Conservation (phyloP, 92 coral and sea anemone genomes). For the Montipora capitata region DNA sequence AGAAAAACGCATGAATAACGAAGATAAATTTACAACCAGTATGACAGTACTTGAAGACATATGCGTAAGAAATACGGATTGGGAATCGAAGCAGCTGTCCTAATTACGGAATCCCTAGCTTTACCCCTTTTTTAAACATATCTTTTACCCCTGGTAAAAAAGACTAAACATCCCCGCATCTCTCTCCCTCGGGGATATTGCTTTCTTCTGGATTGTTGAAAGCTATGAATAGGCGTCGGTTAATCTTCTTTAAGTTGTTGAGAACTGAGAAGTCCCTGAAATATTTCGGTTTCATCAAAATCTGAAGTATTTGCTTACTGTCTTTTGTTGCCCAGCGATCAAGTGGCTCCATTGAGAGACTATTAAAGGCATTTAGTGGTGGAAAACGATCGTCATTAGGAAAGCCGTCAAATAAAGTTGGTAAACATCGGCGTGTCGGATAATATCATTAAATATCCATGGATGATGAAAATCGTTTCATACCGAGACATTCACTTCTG, state of each 20-base stretch:
- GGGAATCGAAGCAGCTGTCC: too few relatives aligned
- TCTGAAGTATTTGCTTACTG: constrained; percentile 54
- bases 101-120: too few relatives aligned
- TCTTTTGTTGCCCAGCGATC: constrained; percentile 25
- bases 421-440: constrained; percentile 30
- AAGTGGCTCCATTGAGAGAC: constrained; percentile 51
- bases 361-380: constrained; percentile 43
- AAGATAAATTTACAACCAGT: too few relatives aligned
- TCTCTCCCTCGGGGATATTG: too few relatives aligned
- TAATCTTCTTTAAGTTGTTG: constrained; percentile 5
- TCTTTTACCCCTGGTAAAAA: too few relatives aligned
- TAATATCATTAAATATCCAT: not conserved
- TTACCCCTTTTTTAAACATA: too few relatives aligned
- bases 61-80: too few relatives aligned
- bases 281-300: constrained; percentile 11
- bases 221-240: not conserved
- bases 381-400: constrained; percentile 40
- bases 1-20: too few relatives aligned
- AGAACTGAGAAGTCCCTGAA: not conserved
- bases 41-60: too few relatives aligned
- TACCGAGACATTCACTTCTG: not conserved
- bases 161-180: too few relatives aligned
- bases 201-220: not conserved
- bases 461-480: not conserved
- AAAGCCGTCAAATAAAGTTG: not conserved